Evolutionary conservation across 2,888 invertebrate species (phyloP), one percentile per base, ranked within the genome.

Genomic region (Hydroisotoma schaefferi): DNA sequence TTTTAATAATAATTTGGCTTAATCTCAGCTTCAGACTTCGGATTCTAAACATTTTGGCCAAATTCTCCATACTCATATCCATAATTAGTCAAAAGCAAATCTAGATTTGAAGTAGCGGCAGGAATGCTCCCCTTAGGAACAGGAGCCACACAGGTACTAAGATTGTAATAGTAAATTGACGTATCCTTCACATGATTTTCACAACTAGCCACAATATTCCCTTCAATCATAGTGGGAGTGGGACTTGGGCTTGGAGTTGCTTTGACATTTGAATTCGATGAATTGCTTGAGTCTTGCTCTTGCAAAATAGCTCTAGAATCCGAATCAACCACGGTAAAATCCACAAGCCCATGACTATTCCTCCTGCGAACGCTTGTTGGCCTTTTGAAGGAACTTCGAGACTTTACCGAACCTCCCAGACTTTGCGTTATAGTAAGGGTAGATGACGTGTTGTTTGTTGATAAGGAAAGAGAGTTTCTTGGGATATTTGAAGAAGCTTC

Each of bases 11-110:
- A n/a, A n/a, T n/a, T n/a, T n/a, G n/a, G n/a, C n/a, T n/a, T n/a
- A n/a, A n/a, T n/a, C n/a, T n/a, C n/a, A n/a, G n/a, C n/a, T n/a
- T n/a, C n/a, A n/a, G n/a, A n/a, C n/a, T n/a, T n/a, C 20, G 18
- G 20, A 6, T 56, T 57, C 61, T 66, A 66, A 57, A 66, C 66
- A 48, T 59, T 51, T 59, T 66, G 62, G 20, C 66, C 66, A 40
- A 63, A 59, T 46, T 66, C 63, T 38, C 58, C 38, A 26, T 48
- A 60, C 5, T 61, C 63, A 51, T 58, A 63, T 20, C 66, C 57
- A 44, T 63, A 63, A 49, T 28, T 63, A 25, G 56, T 63, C 49
- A 67, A 49, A 38, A 63, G 57, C 1, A 63, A 59, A n/a, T 61
- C 58, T 38, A 63, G 48, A 28, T 52, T 61, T 5, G 54, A 40